Evolutionary conservation across 2,113 vertebrate genomes (phyloP), one percentile per base, ranked within the genome.

Genomic region (Oxyruncus cristatus): DNA sequence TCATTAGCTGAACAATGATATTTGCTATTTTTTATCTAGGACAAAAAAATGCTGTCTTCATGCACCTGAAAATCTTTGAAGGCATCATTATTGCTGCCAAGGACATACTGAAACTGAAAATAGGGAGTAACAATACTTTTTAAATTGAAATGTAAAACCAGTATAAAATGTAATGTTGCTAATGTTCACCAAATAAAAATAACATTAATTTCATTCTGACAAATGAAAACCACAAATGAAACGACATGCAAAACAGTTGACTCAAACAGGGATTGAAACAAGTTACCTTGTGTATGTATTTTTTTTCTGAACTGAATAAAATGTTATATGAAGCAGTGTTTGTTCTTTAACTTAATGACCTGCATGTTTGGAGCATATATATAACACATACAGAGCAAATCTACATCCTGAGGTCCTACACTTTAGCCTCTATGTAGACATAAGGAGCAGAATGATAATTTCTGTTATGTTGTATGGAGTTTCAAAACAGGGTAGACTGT

Each of bases 261-360:
- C 24, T 70, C n/a, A 71, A 80, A 42, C 6, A 44, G 4, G 21
- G 8, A 6, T 53, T 3, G 5, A 42, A 46, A 0, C 0, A 35
- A 55, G 4, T 39, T 65, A 4, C 3, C 18, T 4, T 53, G 28
- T 49, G 32, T 30, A 19, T 30, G 30, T 22, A 4, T 1, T 30
- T 63, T 23, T 6, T 37, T 81, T 56, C n/a, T 11, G 1, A 70
- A 13, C 9, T 22, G 46, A 78, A 73, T 26, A 28, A 85, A 82
- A 59, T 41, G 5, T 2, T 39, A 7, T 21, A 26, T 14, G 13
- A 85, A 74, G 11, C 6, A 32, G 14, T 27, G 1, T n/a, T 68
- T 73, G 6, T 22, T 49, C 24, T 70, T 61, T 46, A 77, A 12
- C 52, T 62, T 67, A 66, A 33, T 20, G 26, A 17, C 5, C 15